Conservation (phyloP, 2,888 invertebrate species). For the Hirtodrosophila trivittata region DNA sequence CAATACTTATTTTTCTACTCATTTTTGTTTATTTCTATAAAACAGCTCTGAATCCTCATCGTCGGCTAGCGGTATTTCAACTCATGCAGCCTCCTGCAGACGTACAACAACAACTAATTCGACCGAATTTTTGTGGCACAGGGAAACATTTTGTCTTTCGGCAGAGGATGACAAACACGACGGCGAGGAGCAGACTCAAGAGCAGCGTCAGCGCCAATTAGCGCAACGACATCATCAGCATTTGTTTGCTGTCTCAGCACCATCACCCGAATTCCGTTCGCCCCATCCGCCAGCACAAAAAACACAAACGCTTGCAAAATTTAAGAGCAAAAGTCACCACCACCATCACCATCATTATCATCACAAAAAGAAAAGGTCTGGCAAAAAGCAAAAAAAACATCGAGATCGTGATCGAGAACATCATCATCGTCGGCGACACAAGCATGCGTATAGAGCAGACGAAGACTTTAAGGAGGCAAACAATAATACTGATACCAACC, state of each 20-base stretch:
- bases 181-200: constrained; percentile 47
- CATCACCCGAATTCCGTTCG: constrained; percentile 46
- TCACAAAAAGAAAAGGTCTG: constrained; percentile 80
- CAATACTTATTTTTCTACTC: neutral
- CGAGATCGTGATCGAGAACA: constrained; percentile 46
- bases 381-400: constrained; percentile 80
- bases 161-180: constrained; percentile 77
- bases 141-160: constrained; percentile 83
- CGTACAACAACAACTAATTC: constrained; percentile 83
- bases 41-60: constrained; percentile 83
- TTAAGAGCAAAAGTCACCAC: constrained; percentile 54
- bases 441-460: constrained; percentile 69
- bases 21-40: neutral
- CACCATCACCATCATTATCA: constrained; percentile 64
- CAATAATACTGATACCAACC: constrained; percentile 39
- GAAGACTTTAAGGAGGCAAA: constrained; percentile 44
- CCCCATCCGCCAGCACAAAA: constrained; percentile 50
- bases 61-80: constrained; percentile 83
- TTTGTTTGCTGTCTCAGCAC: constrained; percentile 36
- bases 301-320: constrained; percentile 61
- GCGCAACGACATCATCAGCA: constrained; percentile 32
- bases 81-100: constrained; percentile 83
- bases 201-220: constrained; percentile 18
- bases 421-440: constrained; percentile 74
- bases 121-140: constrained; percentile 83